A percentile compares a stretch with the other conserved stretches of the same genome.
phyloP scores from a whole-genome alignment of 1,140 invertebrate genomes.

The Pogonognathellus flavescens region DNA sequence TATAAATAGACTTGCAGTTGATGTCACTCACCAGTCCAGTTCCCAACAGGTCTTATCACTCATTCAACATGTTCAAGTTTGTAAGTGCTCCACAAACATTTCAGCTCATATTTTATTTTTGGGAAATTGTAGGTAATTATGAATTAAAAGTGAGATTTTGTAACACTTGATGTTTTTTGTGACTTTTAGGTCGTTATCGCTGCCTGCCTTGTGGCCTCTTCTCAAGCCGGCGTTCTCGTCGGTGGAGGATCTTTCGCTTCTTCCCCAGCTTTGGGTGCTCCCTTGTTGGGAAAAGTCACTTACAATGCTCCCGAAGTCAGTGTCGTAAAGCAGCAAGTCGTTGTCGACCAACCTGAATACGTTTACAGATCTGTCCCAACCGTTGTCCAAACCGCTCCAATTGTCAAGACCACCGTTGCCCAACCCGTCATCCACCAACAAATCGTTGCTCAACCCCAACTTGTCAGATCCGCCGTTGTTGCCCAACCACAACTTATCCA shows the following conservation, averaged over 20 bases:
- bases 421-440: conserved; percentile 36
- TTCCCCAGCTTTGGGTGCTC: conserved; percentile 60
- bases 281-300: conserved; percentile 59
- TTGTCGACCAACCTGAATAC: conserved; percentile 65
- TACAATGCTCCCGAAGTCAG: conserved; percentile 59
- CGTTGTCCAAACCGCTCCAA: conserved; percentile 63
- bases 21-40: conserved; percentile 23
- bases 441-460: conserved; percentile 49
- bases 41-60: conserved; percentile 31
- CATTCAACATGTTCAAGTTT: conserved; percentile 61
- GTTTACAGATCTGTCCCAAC: conserved; percentile 62
- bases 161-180: neutral
- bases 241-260: conserved; percentile 26
- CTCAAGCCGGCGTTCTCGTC: conserved; percentile 29
- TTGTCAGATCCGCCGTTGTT: conserved; percentile 10
- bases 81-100: conserved; percentile 51
- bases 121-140: neutral
- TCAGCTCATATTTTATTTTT: neutral
- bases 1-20: conserved; percentile 19
- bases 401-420: conserved; percentile 43
- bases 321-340: conserved; percentile 63
- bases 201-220: conserved; percentile 49
- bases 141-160: neutral
- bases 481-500: conserved; percentile 36
- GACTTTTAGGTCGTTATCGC: conserved; percentile 63